These are phyloP conservation scores for Hydropotes inermis DNA, from an alignment of 2,113 vertebrate genomes.

Conservation along the genomic window DNA sequence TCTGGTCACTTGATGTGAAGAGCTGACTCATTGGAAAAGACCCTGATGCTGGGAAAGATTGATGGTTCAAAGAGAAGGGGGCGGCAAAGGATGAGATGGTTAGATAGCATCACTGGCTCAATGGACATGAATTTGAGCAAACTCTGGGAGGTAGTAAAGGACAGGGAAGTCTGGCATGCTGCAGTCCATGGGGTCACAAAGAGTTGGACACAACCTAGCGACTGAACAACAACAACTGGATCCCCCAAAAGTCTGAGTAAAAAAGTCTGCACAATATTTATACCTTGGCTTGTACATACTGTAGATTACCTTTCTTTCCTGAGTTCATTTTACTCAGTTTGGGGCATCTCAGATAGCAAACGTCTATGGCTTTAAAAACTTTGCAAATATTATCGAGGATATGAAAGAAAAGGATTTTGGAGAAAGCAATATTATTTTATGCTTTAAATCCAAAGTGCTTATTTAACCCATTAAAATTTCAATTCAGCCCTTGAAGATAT, in stretches of 20 bases:
- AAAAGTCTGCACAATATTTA: neutral
- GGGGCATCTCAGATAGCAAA: neutral
- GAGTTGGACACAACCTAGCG: neutral
- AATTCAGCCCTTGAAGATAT: neutral
- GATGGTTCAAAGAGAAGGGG: neutral
- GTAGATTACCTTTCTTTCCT: neutral
- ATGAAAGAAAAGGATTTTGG: neutral
- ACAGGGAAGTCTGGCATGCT: neutral
- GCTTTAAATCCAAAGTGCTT: neutral
- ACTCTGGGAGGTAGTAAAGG: neutral
- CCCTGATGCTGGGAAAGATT: neutral
- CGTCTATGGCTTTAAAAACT: neutral
- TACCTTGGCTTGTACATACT: neutral
- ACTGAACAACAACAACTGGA: neutral
- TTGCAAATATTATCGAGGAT: neutral
- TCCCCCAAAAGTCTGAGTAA: neutral
- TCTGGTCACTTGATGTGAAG: neutral
- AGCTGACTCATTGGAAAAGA: neutral
- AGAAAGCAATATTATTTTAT: neutral
- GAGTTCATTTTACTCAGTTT: neutral
- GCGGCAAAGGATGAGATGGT: neutral
- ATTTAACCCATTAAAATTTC: conserved; percentile 31
- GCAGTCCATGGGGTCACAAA: neutral
- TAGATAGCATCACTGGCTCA: neutral
- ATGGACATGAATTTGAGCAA: neutral